Evolutionary conservation across 2,888 invertebrate species (phyloP), one percentile per base, ranked within the genome.

Genomic region (Ganaspis brasiliensis): DNA sequence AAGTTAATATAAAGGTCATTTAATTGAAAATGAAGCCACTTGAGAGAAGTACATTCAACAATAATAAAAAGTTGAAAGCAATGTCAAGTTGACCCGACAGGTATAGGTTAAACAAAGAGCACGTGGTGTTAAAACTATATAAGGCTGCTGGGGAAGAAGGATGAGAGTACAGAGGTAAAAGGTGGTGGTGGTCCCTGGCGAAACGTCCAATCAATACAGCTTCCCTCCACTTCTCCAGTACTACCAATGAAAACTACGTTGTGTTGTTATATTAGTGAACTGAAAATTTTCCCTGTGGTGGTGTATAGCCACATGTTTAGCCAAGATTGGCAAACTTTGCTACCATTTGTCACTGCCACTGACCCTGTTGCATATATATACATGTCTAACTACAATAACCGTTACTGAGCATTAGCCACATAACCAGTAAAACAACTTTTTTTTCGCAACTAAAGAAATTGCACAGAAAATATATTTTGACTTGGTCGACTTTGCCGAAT

Each of bases 141-240:
- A 63, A 16, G 40, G 16, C 40, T 63, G 24, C 21, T 19, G 63
- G 40, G 21, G 63, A 19, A 21, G 31, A 35, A 35, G 21, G 12
- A 55, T 55, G 55, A 55, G 55, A 55, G 55, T 52, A 52, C 10
- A 21, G 55, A 2, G 37, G 61, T 59, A 59, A 59, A 59, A 59
- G 10, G 35, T 61, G 61, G 61, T 19, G 40, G 40, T 63, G 26
- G 83, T 87, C 87, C 88, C 89, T 86, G 88, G 89, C 88, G 83
- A 87, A 88, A 85, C 88, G 81, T 86, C 85, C 87, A 89, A 90
- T 90, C 90, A 88, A 90, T 90, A 90, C 89, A 90, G 90, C 90
- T 86, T 90, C 88, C 85, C 88, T 84, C 83, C 75, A 73, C 85
- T 79, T 83, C 82, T n/a, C 83, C 83, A 79, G 82, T 78, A 81